Evolutionary conservation across 2,113 vertebrate genomes (phyloP).

Genomic region (Phoxinus phoxinus): DNA sequence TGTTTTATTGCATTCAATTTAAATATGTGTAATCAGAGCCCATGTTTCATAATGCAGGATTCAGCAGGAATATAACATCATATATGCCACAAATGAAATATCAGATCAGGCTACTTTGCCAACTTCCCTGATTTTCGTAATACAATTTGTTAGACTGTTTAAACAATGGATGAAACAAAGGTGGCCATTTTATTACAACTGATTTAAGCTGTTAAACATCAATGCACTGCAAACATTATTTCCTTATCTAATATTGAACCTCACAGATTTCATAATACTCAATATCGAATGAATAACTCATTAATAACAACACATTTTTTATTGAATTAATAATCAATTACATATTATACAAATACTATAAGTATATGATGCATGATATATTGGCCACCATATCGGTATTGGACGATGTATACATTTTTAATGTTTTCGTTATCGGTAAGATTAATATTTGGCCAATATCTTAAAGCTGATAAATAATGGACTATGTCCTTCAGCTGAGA

Average conservation of each 20-base stretch:
- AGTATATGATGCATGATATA: too few species aligned
- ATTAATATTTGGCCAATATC: too few species aligned
- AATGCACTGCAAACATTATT: not conserved
- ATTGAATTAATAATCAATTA: not conserved
- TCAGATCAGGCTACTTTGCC: not conserved
- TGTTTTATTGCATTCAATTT: conserved; percentile 7
- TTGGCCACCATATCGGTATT: too few species aligned
- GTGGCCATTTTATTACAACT: not conserved
- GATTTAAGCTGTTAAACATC: not conserved
- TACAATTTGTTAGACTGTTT: too few species aligned
- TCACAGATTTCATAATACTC: not conserved
- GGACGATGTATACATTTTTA: too few species aligned
- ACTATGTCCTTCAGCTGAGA: too few species aligned
- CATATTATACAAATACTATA: too few species aligned
- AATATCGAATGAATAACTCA: not conserved
- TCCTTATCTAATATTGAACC: not conserved
- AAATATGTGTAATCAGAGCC: not conserved
- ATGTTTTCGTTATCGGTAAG: too few species aligned
- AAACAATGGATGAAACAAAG: not conserved
- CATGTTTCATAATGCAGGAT: not conserved
- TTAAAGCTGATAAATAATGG: too few species aligned
- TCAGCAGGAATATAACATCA: not conserved
- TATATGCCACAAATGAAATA: not conserved
- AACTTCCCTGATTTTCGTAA: not conserved
- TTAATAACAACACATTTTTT: too few species aligned